phyloP scores from a whole-genome alignment of 2,888 invertebrate genomes.

The Drosophila niveifrons region DNA sequence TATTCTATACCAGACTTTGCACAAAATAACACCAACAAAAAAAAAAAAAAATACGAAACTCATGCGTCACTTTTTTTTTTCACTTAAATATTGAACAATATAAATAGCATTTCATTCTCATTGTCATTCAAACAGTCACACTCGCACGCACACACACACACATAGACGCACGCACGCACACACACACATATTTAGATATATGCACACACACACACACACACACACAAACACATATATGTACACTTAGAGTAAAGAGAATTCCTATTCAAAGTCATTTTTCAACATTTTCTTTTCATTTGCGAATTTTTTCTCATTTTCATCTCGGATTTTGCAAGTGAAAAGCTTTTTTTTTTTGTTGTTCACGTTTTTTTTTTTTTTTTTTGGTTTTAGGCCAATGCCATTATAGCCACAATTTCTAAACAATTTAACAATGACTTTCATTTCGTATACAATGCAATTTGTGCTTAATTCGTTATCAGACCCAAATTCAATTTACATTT shows the following conservation, averaged over 20 bases:
- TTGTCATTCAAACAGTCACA: slow-evolving; percentile 45
- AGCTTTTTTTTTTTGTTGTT: slow-evolving; percentile 26
- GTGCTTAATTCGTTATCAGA: slow-evolving; percentile 39
- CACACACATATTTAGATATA: slow-evolving; percentile 23
- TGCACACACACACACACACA: slow-evolving; percentile 25
- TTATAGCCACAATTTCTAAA: slow-evolving; percentile 52
- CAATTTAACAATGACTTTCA: slow-evolving; percentile 60
- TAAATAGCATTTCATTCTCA: slow-evolving; percentile 65
- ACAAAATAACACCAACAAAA: slow-evolving; percentile 26
- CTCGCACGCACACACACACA: slow-evolving; percentile 25
- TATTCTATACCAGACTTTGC: slow-evolving; percentile 37
- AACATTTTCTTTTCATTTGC: slow-evolving; percentile 40
- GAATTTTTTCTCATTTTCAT: slow-evolving; percentile 22
- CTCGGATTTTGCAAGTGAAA: slow-evolving; percentile 38
- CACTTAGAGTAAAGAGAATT: slow-evolving; percentile 21
- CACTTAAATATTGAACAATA: slow-evolving; percentile 57
- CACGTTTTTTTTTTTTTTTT: no score
- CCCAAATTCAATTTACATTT: slow-evolving; percentile 13
- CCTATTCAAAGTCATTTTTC: slow-evolving; percentile 69
- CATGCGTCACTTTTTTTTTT: slow-evolving; percentile 56
- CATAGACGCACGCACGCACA: slow-evolving; percentile 20
- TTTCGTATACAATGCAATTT: slow-evolving; percentile 59
- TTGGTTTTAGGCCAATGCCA: slow-evolving; percentile 40
- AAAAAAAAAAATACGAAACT: slow-evolving; percentile 37
- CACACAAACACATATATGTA: slow-evolving; percentile 14